Evolutionary conservation across 2,113 vertebrate species (phyloP), one percentile per base, ranked within the genome.

Genomic region (Osmerus mordax): DNA sequence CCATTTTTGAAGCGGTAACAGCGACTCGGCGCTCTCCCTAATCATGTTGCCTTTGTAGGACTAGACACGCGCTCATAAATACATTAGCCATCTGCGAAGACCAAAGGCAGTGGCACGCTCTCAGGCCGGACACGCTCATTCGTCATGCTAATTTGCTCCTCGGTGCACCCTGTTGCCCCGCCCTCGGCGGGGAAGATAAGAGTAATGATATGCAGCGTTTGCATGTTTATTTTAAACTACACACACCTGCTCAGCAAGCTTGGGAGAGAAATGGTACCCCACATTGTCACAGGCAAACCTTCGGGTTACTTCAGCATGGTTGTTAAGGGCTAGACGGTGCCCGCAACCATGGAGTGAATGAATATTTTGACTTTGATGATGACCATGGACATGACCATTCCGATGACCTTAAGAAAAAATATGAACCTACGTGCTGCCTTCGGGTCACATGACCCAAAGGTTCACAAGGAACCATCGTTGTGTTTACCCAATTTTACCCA

Each of bases 81-180:
- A 79, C 71, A 79, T 47, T 23, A 76, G 73, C 76, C 79, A 78
- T 87, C 77, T 86, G 78, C 15, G 75, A 67, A 59, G 69, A 61
- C 67, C 65, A 61, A 52, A 80, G 67, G 70, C 77, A 74, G 65
- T 23, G 16, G 72, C 58, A 25, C 81, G 79, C 75, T 74, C 72
- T 69, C 71, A 63, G 75, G 71, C 74, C 58, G 70, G 29, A 47
- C 28, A 60, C 78, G 78, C 69, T 75, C 76, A 72, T 80, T 81
- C 74, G 54, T 87, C 74, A 66, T 76, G 59, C 65, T 81, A 75
- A 80, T 85, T 73, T 83, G 56, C 73, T 77, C 72, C 73, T 68
- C 73, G 1, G 59, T 83, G 75, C 67, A 69, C 62, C 59, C 67
- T 76, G 76, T 78, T 59, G 62, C 74, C 64, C 56, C 47, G 69